A percentile compares a stretch with the other conserved stretches of the same genome.
Conservation (phyloP, 2,888 invertebrate species). For the Limnephilus marmoratus region DNA sequence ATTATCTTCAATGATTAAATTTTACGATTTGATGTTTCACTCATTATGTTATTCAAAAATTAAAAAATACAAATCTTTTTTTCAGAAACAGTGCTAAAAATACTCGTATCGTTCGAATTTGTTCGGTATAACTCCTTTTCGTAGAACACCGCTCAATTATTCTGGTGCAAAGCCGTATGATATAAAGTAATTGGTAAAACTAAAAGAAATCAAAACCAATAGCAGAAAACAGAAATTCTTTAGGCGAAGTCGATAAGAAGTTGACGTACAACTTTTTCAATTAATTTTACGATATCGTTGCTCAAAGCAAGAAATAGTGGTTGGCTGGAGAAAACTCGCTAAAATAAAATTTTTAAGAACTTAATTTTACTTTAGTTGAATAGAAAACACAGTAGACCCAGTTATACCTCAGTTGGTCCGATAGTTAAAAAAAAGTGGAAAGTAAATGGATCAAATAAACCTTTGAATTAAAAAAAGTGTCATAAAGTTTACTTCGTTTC, state of each 20-base stretch:
- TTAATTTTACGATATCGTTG: background rate
- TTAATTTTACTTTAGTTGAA: no score
- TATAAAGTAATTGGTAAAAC: background rate
- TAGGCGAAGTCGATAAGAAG: background rate
- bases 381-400: no score
- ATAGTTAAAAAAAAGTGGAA: no score
- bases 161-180: conserved; percentile 32
- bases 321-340: background rate
- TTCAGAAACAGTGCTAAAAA: no score
- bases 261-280: background rate
- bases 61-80: no score
- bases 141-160: background rate
- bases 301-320: background rate
- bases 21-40: no score
- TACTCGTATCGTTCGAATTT: background rate
- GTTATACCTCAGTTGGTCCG: no score
- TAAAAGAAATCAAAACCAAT: background rate
- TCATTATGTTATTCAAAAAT: no score
- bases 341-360: background rate
- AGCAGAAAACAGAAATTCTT: conserved; percentile 16
- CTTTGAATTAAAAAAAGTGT: no score
- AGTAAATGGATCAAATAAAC: no score
- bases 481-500: no score
- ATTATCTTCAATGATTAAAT: no score
- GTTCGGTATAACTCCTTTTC: background rate